Conservation (phyloP, 1,140 invertebrate species). For the Caerostris darwini region DNA sequence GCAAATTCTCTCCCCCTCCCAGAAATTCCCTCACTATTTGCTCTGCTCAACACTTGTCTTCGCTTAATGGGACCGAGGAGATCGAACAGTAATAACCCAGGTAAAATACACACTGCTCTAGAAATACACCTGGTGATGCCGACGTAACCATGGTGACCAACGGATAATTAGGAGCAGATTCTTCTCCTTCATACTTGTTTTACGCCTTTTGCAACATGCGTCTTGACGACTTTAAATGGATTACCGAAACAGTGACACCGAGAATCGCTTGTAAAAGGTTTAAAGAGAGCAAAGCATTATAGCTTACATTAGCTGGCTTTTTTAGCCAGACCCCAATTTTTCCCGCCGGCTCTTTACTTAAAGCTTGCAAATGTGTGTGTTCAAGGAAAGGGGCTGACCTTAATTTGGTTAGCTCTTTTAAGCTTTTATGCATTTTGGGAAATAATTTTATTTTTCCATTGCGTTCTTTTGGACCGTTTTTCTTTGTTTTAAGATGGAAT, state of each 20-base stretch:
- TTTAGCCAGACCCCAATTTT: background rate
- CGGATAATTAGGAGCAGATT: conserved; percentile 65
- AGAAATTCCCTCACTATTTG: background rate
- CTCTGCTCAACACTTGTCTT: conserved; percentile 72
- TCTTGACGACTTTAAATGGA: conserved; percentile 67
- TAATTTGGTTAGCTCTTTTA: background rate
- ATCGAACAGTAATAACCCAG: conserved; percentile 46
- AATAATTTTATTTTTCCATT: background rate
- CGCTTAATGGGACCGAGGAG: conserved; percentile 64
- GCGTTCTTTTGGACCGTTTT: too few relatives aligned
- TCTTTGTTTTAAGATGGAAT: too few relatives aligned
- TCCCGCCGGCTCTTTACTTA: background rate
- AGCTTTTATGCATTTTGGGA: background rate
- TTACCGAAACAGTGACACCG: conserved; percentile 55
- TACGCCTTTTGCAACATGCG: conserved; percentile 41
- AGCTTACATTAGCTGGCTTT: background rate
- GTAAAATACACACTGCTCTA: conserved; percentile 42
- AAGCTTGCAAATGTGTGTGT: conserved; percentile 56
- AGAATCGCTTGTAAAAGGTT: conserved; percentile 60
- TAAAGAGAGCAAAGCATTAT: conserved; percentile 48
- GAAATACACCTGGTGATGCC: conserved; percentile 54
- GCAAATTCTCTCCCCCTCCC: background rate
- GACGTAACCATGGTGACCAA: conserved; percentile 68
- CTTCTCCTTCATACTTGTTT: conserved; percentile 31
- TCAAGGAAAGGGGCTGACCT: conserved; percentile 34